Percentiles rank a stretch among this genome's conserved stretches.
These are phyloP conservation scores for Hemibagrus wyckioides DNA, from an alignment of 2,113 vertebrate genomes.

Conservation along the genomic window DNA sequence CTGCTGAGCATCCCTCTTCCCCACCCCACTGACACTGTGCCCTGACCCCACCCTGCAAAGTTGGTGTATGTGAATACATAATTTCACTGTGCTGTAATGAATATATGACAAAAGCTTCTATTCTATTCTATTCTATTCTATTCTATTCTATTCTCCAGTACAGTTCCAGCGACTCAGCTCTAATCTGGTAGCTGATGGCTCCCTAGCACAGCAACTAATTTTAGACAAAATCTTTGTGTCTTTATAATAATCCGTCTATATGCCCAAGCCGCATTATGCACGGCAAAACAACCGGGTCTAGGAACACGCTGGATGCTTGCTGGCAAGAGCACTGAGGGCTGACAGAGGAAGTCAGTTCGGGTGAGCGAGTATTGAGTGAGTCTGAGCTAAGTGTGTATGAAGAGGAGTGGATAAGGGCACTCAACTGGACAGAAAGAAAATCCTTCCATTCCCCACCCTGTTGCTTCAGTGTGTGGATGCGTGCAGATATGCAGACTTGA, in stretches of 20 bases:
- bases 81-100: no score
- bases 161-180: neutral
- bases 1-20: no score
- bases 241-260: neutral
- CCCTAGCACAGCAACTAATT: neutral
- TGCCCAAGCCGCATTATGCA: neutral
- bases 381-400: conserved; percentile 34
- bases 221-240: neutral
- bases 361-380: conserved; percentile 6
- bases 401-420: conserved; percentile 33
- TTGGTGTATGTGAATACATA: no score
- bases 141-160: no score
- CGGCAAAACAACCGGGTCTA: neutral
- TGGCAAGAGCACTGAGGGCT: conserved; percentile 1
- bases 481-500: neutral
- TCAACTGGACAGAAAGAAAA: conserved; percentile 45
- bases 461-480: conserved; percentile 15
- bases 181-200: neutral
- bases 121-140: no score
- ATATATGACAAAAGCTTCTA: no score
- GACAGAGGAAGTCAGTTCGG: neutral
- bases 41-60: no score
- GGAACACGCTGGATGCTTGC: neutral
- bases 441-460: conserved; percentile 24
- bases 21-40: no score